These are phyloP conservation scores for Micrasema minimum DNA, from an alignment of 1,140 invertebrate genomes.

Conservation along the genomic window DNA sequence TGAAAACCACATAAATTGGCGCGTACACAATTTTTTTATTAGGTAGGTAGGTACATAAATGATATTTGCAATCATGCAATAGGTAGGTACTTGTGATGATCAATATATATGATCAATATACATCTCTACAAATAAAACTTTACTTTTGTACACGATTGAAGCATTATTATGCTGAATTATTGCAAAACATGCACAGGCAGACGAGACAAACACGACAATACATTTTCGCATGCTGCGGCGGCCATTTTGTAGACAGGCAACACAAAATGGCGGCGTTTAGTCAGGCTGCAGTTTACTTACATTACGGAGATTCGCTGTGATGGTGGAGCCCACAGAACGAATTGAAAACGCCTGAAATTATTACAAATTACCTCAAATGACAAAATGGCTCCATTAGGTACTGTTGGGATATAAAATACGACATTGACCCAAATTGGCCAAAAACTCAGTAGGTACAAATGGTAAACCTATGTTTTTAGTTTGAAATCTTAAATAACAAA, in stretches of 20 bases:
- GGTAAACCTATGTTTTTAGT: too few species aligned
- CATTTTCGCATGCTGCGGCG: background rate
- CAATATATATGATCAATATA: too few species aligned
- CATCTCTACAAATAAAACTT: background rate
- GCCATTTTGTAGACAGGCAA: background rate
- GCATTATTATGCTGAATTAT: background rate
- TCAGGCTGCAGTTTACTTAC: slow-evolving; percentile 37
- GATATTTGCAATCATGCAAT: too few species aligned
- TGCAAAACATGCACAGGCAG: slow-evolving; percentile 6
- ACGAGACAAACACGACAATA: background rate
- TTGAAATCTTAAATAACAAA: too few species aligned
- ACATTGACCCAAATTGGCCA: slow-evolving; percentile 15
- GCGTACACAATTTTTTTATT: too few species aligned
- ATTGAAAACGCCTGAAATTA: slow-evolving; percentile 52
- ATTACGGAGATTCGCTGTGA: slow-evolving; percentile 49
- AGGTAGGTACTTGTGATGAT: too few species aligned
- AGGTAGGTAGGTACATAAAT: too few species aligned
- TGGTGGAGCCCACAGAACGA: slow-evolving; percentile 47
- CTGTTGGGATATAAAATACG: background rate
- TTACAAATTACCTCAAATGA: slow-evolving; percentile 30
- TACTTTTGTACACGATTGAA: background rate
- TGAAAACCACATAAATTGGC: too few species aligned
- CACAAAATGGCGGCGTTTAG: too few species aligned
- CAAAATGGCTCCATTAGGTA: background rate
- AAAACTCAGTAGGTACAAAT: too few species aligned